phyloP scores from a whole-genome alignment of 2,797 vertebrate species.

The Pristis pectinata region DNA sequence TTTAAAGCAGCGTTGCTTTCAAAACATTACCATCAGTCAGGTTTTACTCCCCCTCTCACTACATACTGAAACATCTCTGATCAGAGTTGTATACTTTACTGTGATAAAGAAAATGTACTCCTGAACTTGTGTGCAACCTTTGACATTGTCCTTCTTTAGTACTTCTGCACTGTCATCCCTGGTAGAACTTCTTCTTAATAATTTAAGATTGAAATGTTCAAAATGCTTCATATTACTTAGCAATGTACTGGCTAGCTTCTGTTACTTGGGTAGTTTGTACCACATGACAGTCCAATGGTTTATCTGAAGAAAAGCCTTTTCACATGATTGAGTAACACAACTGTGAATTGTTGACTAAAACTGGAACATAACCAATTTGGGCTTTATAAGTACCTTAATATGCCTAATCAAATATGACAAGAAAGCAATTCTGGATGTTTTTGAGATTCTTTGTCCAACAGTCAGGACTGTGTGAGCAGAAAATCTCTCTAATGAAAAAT shows the following conservation, averaged over 20 bases:
- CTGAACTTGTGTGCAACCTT: too few species aligned
- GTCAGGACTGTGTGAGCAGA: neutral
- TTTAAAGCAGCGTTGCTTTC: too few species aligned
- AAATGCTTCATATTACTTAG: neutral
- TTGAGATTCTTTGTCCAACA: neutral
- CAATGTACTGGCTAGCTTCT: neutral
- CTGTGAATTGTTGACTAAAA: neutral
- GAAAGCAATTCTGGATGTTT: neutral
- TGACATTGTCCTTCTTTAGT: neutral
- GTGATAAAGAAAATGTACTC: too few species aligned
- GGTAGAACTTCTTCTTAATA: too few species aligned
- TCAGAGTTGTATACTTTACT: too few species aligned
- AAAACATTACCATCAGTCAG: too few species aligned
- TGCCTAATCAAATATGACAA: neutral
- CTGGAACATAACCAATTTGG: neutral
- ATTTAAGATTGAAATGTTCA: neutral
- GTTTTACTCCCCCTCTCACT: too few species aligned
- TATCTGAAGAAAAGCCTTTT: neutral
- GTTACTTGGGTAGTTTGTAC: neutral
- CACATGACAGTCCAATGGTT: neutral
- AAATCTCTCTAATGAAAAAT: neutral
- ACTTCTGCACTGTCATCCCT: too few species aligned
- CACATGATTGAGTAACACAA: neutral
- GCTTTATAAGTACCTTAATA: conserved; percentile 4
- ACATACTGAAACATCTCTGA: too few species aligned